phyloP scores from a whole-genome alignment of 2,888 invertebrate species.

The Gryllus longicercus region DNA sequence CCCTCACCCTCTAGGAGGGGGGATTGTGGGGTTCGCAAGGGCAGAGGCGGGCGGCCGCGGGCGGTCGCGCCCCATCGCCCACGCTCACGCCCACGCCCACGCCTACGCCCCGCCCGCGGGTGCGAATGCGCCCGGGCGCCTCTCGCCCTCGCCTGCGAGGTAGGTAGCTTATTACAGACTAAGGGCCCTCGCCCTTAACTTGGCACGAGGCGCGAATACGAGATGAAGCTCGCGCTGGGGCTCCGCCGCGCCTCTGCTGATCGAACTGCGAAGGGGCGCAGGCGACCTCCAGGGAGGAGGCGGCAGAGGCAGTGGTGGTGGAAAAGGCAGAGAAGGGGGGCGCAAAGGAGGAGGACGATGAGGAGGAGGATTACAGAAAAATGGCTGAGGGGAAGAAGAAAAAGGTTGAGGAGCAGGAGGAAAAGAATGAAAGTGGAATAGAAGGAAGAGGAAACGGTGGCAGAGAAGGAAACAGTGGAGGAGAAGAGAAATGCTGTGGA shows the following conservation, averaged over 20 bases:
- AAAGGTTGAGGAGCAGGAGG: neutral
- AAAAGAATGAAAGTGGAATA: neutral
- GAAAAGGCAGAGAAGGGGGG: no score
- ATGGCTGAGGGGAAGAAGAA: neutral
- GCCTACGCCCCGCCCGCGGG: neutral
- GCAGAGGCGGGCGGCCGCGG: neutral
- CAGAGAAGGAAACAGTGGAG: neutral
- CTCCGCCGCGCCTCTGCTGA: neutral
- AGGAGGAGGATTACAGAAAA: no score
- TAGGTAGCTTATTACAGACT: slow-evolving; percentile 8
- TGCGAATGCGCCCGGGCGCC: neutral
- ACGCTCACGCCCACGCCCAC: neutral
- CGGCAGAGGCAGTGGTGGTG: no score
- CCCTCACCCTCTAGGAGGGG: no score
- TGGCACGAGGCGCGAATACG: neutral
- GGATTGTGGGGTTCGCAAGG: neutral
- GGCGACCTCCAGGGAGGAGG: no score
- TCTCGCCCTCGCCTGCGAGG: neutral
- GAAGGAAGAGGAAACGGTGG: neutral
- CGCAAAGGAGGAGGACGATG: no score
- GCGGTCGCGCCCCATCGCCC: slow-evolving; percentile 4
- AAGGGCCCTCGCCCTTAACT: slow-evolving; percentile 17
- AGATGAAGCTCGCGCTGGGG: neutral
- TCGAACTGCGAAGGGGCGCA: neutral
- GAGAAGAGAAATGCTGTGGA: neutral